These are phyloP conservation scores for Drosophila punjabiensis DNA, from an alignment of 1,140 invertebrate species.

Conservation along the genomic window DNA sequence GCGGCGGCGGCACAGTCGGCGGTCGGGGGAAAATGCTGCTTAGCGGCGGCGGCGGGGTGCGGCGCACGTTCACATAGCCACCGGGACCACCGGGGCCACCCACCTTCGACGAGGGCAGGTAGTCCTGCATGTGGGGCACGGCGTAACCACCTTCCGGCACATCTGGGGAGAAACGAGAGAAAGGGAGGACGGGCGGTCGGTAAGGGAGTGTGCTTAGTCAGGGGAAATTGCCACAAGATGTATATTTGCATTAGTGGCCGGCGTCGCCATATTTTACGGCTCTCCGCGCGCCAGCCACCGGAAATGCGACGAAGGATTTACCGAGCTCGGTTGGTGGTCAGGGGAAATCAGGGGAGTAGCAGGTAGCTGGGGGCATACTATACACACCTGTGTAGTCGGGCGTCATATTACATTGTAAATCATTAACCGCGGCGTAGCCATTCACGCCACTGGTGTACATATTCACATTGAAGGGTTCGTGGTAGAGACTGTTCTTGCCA, in stretches of 20 bases:
- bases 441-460: slow-evolving; percentile 85
- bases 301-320: slow-evolving; percentile 44
- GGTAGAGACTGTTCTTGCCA: slow-evolving; percentile 86
- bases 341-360: slow-evolving; percentile 4
- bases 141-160: slow-evolving; percentile 87
- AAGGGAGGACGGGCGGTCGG: slow-evolving; percentile 24
- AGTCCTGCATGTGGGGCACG: slow-evolving; percentile 86
- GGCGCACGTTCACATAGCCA: slow-evolving; percentile 83
- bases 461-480: slow-evolving; percentile 86
- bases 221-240: slow-evolving; percentile 67
- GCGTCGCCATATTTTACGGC: slow-evolving; percentile 70
- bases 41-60: slow-evolving; percentile 85
- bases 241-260: slow-evolving; percentile 78
- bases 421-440: slow-evolving; percentile 85
- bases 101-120: slow-evolving; percentile 83
- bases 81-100: slow-evolving; percentile 62
- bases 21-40: slow-evolving; percentile 89
- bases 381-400: slow-evolving; percentile 86
- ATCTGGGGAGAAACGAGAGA: slow-evolving; percentile 78
- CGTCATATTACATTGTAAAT: slow-evolving; percentile 85
- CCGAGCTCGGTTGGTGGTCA: slow-evolving; percentile 11
- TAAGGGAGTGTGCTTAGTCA: slow-evolving; percentile 65
- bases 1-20: slow-evolving; percentile 88
- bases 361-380: slow-evolving; percentile 10
- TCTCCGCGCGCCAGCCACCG: slow-evolving; percentile 48